A percentile compares a stretch with the other conserved stretches of the same genome.
These are phyloP conservation scores for Esox niger DNA, from an alignment of 2,113 vertebrate species.

Conservation along the genomic window DNA sequence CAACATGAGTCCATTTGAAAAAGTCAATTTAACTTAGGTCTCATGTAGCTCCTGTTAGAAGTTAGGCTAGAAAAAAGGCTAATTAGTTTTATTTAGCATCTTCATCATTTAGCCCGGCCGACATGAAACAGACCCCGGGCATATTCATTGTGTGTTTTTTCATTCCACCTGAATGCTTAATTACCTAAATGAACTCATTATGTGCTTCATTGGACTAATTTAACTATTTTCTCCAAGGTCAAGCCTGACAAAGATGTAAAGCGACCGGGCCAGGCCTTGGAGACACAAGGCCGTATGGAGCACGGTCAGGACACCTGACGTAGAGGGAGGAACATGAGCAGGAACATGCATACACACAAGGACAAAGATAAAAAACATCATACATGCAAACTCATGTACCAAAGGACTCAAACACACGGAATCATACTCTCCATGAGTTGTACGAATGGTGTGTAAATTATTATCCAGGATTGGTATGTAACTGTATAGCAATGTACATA, in stretches of 20 bases:
- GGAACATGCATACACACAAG: not conserved
- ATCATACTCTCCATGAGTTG: too few species aligned
- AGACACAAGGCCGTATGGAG: constrained; percentile 43
- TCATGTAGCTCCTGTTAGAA: constrained; percentile 8
- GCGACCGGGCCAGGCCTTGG: constrained; percentile 58
- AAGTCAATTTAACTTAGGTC: not conserved
- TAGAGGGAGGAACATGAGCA: not conserved
- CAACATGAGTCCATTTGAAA: constrained; percentile 13
- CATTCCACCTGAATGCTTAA: constrained; percentile 73
- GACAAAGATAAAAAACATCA: not conserved
- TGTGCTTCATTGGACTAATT: constrained; percentile 70
- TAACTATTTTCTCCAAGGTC: constrained; percentile 71
- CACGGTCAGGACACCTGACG: constrained; percentile 28
- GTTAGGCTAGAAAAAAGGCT: constrained; percentile 17
- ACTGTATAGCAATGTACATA: not conserved
- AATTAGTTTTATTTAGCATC: constrained; percentile 50
- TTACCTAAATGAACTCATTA: constrained; percentile 76
- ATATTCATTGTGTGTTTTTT: constrained; percentile 51
- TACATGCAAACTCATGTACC: not conserved
- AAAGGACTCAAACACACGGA: not conserved
- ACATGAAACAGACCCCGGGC: constrained; percentile 58
- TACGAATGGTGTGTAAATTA: too few species aligned
- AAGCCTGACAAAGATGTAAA: constrained; percentile 71
- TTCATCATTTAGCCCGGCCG: constrained; percentile 50
- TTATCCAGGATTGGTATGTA: too few species aligned